A percentile compares a stretch with the other conserved stretches of the same genome.
phyloP scores from a whole-genome alignment of 2,797 vertebrate genomes.

The Squalus acanthias region DNA sequence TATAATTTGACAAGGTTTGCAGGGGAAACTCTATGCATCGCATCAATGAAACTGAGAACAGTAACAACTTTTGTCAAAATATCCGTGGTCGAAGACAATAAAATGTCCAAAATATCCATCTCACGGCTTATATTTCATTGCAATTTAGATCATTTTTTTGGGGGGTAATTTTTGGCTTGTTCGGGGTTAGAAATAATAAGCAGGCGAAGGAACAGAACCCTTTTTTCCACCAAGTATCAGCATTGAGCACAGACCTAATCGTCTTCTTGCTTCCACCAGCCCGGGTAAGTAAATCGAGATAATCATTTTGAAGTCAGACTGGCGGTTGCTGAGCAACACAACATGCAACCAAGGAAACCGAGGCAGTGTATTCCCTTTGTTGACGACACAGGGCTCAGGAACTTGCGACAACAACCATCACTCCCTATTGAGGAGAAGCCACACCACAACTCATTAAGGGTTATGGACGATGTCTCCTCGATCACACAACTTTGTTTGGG shows the following conservation, averaged over 20 bases:
- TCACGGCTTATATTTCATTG: background rate
- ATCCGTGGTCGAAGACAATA: background rate
- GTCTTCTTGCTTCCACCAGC: background rate
- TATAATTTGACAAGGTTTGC: background rate
- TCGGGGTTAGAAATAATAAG: background rate
- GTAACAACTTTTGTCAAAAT: background rate
- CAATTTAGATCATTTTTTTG: background rate
- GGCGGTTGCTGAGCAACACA: background rate
- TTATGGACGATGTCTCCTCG: background rate
- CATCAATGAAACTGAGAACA: background rate
- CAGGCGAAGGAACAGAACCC: background rate
- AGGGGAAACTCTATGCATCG: background rate
- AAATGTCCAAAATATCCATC: background rate
- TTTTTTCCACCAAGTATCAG: background rate
- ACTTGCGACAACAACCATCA: background rate
- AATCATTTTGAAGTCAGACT: background rate
- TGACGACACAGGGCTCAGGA: background rate
- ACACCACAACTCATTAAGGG: background rate
- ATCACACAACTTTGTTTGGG: background rate
- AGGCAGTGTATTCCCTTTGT: background rate
- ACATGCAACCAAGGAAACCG: background rate
- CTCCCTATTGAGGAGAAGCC: background rate
- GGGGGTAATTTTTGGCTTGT: background rate
- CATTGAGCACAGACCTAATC: background rate
- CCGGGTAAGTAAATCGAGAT: background rate